These are phyloP conservation scores for Elephas maximus DNA, from an alignment of 2,113 vertebrate genomes.

Conservation along the genomic window DNA sequence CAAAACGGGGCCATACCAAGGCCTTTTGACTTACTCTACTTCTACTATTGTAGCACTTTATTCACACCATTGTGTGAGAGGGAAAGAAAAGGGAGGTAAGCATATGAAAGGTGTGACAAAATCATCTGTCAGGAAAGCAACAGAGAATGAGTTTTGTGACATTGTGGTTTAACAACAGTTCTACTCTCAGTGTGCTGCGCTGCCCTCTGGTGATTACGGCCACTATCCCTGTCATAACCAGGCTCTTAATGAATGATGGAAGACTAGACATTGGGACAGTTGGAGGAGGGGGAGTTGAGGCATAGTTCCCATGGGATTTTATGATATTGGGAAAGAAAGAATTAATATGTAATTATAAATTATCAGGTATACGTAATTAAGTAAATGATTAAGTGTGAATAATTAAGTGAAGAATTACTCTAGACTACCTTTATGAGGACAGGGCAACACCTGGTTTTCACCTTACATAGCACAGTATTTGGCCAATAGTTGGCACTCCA, in stretches of 20 bases:
- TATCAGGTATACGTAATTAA: neutral
- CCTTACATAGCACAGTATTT: neutral
- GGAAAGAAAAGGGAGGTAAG: neutral
- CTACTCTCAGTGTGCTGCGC: neutral
- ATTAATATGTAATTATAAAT: slow-evolving; percentile 22
- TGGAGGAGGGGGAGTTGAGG: neutral
- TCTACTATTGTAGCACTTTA: neutral
- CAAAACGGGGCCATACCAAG: neutral
- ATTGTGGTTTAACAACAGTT: neutral
- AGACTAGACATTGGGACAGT: neutral
- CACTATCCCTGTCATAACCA: neutral
- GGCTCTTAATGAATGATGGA: neutral
- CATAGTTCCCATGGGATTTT: neutral
- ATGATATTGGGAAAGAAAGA: neutral
- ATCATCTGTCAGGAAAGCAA: neutral
- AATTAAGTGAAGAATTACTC: slow-evolving; percentile 16
- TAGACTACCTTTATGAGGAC: neutral
- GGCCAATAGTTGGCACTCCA: neutral
- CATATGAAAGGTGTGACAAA: neutral
- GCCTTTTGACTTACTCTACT: neutral
- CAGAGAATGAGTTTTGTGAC: neutral
- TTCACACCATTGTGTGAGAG: neutral
- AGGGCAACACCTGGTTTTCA: neutral
- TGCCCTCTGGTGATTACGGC: neutral
- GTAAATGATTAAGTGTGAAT: neutral